Evolutionary conservation across 2,888 invertebrate species (phyloP), one percentile per base, ranked within the genome.

Genomic region (Junonia oenone): DNA sequence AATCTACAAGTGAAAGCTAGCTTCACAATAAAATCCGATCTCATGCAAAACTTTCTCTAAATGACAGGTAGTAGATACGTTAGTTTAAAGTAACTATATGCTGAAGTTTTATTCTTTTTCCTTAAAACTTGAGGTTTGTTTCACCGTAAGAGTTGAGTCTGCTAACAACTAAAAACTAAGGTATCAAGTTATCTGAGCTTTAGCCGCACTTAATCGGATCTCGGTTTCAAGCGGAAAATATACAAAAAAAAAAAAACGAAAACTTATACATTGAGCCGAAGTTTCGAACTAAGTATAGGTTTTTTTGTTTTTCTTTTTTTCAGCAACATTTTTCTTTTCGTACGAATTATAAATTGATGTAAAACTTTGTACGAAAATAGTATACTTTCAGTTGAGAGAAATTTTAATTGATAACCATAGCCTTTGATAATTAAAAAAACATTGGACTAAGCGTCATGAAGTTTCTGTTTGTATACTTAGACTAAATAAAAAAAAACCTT

Each of bases 151-250:
- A n/a, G 19, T 33, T 47, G 17, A 33, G n/a, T 40, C 17, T 19
- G 47, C 47, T 33, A 17, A 33, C 47, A 54, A 54, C 45, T 51
- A 48, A 48, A 56, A 51, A 29, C 8, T 38, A 40, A 43, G 50
- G 47, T 51, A 81, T 63, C 68, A 70, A 71, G 73, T 74, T 68
- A 65, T 65, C 67, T 68, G 63, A 65, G 65, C 68, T 71, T 70
- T 65, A 70, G 67, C 62, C 66, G 63, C 62, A 64, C 67, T 52
- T 70, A 69, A 68, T 70, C 68, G 70, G 64, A 62, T 67, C 59
- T 66, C 64, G 60, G 62, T 43, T 56, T 61, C 45, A 45, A 45
- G 15, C 38, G 46, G 43, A 58, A 58, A 72, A 73, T 75, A 75
- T 76, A 31, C 6, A 26, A 48, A 49, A 45, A 31, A n/a, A n/a